Base-by-base conservation (phyloP, 2,113 vertebrate species). In the Syrrhaptes paradoxus region DNA sequence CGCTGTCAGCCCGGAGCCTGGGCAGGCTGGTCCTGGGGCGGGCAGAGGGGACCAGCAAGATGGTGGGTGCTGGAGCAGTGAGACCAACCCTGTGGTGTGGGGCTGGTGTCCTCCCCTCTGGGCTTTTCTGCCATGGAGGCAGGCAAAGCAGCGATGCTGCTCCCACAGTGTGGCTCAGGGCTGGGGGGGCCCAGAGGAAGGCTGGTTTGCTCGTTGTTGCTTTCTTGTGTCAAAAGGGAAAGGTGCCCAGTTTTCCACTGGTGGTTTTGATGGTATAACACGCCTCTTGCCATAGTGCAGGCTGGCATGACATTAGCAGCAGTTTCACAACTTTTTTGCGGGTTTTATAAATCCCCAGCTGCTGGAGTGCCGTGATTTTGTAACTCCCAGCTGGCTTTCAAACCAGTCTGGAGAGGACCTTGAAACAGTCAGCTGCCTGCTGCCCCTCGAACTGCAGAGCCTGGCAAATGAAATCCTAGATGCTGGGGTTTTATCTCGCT, bases 341-440 rank as follows among this genome's bases (percentile, higher is more conserved):
- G 82, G 49, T 90, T 95, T 95, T 49, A 85, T 83, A 94, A 95
- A 95, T 62, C 62, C 70, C 71, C 67, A 79, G 66, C 21, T 78
- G 49, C 90, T 82, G 57, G 71, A 93, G 59, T 41, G 74, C 85
- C 0, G 1, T 76, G 92, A 87, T 93, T 96, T 89, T 95, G 90
- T 94, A 95, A 93, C 62, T 83, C 70, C 16, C n/a, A 88, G 65
- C 5, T 51, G 90, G 15, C 66, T 83, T 86, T 80, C 41, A 83
- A 83, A 73, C 58, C 52, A 45, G 54, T 16, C 71, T 67, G 58
- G 58, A 83, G 71, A 93, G 62, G 52, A 78, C 70, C 48, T 78
- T 67, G 57, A 51, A 85, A 67, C 0, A 2, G 24, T 58, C 13
- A 0, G 34, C 54, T 65, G 76, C 59, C 57, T 80, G 29, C 49